Base-by-base conservation (phyloP, 1,140 invertebrate species). In the Drosophila mauritiana region DNA sequence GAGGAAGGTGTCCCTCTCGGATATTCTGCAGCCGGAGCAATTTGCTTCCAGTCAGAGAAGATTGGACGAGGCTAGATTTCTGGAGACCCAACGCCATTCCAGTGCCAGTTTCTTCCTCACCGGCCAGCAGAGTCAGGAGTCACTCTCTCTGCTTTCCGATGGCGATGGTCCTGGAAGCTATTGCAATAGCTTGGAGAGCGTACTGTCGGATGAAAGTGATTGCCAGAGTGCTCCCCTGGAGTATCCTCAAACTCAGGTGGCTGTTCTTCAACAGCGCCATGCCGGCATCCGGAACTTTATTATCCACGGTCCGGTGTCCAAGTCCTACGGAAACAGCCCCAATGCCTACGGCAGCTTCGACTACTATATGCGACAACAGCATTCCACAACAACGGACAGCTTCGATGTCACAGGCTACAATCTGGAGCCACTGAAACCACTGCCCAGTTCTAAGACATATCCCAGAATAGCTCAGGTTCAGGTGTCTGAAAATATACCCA, bases 181-280 rank as follows among this genome's bases (percentile, higher is more conserved):
- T n/a, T 96, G 95, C 81, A 95, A 96, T 85, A 96, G 96, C 52
- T 93, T 96, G 75, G 96, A 97, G 85, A 96, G 96, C 76, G 95
- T 97, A 36, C 83, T 97, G 4, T 96, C 96, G 0, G 96, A 96
- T 91, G 96, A 96, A 58, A 96, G 96, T 1, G 95, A 96, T 80
- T 96, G 95, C 11, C 96, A 96, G 90, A 96, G 95, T 42, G 96
- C 96, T 1, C 96, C 96, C 0, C 89, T 96, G 25, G 96, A 96
- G 92, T 94, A 95, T 10, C 64, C 64, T 0, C 64, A 65, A 20
- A 8, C 64, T 0, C 61, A 65, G 58, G 64, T 68, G 92, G 86
- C 96, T 2, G 95, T 96, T 57, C 94, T 95, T 77, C 93, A 93
- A 36, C 78, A 80, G 39, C 78, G 89, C 2, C 90, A 92, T 56